These are phyloP conservation scores for Neodon shergylaensis DNA, from an alignment of 2,113 vertebrate species.

Conservation along the genomic window DNA sequence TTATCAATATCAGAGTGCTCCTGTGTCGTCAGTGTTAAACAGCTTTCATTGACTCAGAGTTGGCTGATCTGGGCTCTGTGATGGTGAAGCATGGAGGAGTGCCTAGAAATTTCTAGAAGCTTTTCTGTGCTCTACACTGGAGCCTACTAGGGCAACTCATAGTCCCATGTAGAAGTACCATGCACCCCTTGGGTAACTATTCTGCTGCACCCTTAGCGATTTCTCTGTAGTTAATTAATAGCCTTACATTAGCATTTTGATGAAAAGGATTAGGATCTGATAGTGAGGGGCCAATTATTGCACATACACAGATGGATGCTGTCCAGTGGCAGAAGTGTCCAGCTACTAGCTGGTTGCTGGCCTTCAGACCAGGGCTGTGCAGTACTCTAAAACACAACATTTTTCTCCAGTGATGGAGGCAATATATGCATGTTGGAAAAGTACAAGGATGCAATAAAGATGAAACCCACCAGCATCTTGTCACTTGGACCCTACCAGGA, in stretches of 20 bases:
- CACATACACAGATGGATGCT: not conserved
- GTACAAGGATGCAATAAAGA: slow-evolving; percentile 1
- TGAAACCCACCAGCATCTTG: not conserved
- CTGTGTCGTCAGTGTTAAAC: not conserved
- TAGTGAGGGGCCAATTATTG: slow-evolving; percentile 36
- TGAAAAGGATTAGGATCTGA: slow-evolving; percentile 61
- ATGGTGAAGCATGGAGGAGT: not conserved
- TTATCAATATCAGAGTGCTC: not conserved
- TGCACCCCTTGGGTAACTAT: not conserved
- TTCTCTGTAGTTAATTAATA: slow-evolving; percentile 58
- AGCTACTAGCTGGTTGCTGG: slow-evolving; percentile 33
- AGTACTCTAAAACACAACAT: slow-evolving; percentile 1
- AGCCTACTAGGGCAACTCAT: not conserved
- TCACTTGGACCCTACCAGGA: not conserved
- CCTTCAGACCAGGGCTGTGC: slow-evolving; percentile 19
- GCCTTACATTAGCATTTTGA: slow-evolving; percentile 52
- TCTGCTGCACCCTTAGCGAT: not conserved
- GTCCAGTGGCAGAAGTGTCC: slow-evolving; percentile 32
- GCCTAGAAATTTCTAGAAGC: not conserved
- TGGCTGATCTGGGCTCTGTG: not conserved
- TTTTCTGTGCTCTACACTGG: not conserved
- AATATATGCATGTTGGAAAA: slow-evolving; percentile 13
- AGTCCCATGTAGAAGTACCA: not conserved
- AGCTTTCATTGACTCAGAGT: not conserved
- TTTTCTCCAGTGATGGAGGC: slow-evolving; percentile 36